Percentiles rank a stretch among this genome's conserved stretches.
Evolutionary conservation across 2,888 invertebrate genomes (phyloP).

Genomic region (Isotomurus palustris): DNA sequence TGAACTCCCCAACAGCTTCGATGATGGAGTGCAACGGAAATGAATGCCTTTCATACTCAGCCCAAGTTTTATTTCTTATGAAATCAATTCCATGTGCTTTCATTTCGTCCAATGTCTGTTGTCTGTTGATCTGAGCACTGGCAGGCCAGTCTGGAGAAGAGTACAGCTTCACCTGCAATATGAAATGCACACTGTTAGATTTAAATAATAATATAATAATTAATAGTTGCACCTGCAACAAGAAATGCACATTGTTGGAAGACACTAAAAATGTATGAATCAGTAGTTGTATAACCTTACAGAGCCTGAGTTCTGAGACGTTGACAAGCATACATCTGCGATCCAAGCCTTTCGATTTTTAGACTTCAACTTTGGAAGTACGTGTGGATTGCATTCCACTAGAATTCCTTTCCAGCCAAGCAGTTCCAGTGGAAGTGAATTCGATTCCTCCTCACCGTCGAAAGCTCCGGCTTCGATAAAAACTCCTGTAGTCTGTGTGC

Average conservation of each 20-base stretch:
- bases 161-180: too few relatives aligned
- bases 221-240: too few relatives aligned
- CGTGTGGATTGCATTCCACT: constrained; percentile 8
- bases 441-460: constrained; percentile 7
- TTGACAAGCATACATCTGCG: constrained; percentile 1
- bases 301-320: neutral
- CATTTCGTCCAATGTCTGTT: neutral
- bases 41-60: neutral
- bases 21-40: constrained; percentile 8
- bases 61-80: constrained; percentile 6
- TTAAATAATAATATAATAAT: too few relatives aligned
- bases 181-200: too few relatives aligned
- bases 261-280: too few relatives aligned
- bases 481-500: neutral
- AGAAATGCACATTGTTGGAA: too few relatives aligned
- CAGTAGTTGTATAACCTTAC: too few relatives aligned
- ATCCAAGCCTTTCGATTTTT: constrained; percentile 13
- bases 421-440: neutral
- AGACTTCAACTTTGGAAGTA: neutral
- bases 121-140: neutral
- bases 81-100: neutral
- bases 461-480: constrained; percentile 10
- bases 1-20: neutral
- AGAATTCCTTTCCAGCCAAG: constrained; percentile 1
- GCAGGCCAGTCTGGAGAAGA: constrained; percentile 10